These are phyloP conservation scores for Gobionotothen gibberifrons DNA, from an alignment of 2,797 vertebrate species.

Conservation along the genomic window DNA sequence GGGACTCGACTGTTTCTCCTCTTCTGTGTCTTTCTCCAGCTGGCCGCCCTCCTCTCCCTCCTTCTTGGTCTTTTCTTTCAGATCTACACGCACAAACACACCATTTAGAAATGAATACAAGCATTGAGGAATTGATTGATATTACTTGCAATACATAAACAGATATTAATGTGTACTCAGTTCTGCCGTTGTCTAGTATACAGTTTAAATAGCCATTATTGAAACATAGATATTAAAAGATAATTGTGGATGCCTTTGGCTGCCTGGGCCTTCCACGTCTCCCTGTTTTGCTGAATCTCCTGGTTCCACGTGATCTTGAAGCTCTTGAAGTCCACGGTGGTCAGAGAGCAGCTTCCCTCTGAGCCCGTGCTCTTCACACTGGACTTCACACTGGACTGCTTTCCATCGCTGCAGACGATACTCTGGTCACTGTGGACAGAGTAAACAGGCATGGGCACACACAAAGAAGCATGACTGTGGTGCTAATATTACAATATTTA, in stretches of 20 bases:
- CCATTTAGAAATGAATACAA: too few species aligned
- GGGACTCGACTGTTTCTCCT: background rate
- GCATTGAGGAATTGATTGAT: too few species aligned
- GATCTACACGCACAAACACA: slow-evolving; percentile 51
- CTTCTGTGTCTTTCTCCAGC: slow-evolving; percentile 72
- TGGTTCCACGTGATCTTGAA: slow-evolving; percentile 92
- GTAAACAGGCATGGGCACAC: background rate
- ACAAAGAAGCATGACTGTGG: background rate
- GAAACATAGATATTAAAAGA: background rate
- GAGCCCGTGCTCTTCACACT: slow-evolving; percentile 88
- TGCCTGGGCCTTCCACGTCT: slow-evolving; percentile 91
- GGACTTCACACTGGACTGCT: slow-evolving; percentile 86
- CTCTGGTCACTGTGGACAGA: slow-evolving; percentile 85
- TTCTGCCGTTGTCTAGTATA: too few species aligned
- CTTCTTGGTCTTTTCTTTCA: slow-evolving; percentile 86
- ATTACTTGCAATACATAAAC: too few species aligned
- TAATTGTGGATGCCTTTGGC: slow-evolving; percentile 85
- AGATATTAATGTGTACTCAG: too few species aligned
- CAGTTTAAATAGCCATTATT: too few species aligned
- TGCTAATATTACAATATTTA: too few species aligned
- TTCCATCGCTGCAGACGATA: slow-evolving; percentile 85
- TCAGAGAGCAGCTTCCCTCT: slow-evolving; percentile 88
- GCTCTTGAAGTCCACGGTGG: slow-evolving; percentile 88
- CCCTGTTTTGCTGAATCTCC: slow-evolving; percentile 90
- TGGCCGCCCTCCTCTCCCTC: slow-evolving; percentile 77